phyloP scores from a whole-genome alignment of 2,797 vertebrate species.

The Brachymystax lenok region DNA sequence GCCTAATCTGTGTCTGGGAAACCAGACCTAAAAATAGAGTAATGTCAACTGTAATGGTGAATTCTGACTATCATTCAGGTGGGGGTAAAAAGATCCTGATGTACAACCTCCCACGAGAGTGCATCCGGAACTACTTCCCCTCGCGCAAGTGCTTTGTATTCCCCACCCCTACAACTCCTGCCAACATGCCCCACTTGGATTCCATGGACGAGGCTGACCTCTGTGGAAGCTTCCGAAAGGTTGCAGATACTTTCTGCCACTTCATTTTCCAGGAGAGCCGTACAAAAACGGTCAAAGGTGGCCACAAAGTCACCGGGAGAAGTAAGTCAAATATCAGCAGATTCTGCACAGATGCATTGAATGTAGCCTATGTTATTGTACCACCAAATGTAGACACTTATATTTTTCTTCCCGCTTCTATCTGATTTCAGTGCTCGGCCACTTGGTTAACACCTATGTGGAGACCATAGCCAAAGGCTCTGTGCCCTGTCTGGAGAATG shows the following conservation, averaged over 20 bases:
- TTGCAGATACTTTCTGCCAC: slow-evolving; percentile 38
- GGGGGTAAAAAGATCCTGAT: slow-evolving; percentile 9
- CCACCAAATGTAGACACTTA: background rate
- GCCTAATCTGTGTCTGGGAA: background rate
- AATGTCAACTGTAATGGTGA: background rate
- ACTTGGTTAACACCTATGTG: slow-evolving; percentile 53
- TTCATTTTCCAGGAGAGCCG: slow-evolving; percentile 40
- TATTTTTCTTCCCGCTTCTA: background rate
- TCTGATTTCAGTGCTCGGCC: slow-evolving; percentile 52
- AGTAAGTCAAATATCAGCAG: slow-evolving; percentile 34
- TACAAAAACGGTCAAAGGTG: slow-evolving; percentile 59
- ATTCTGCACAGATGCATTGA: background rate
- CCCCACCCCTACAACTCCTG: slow-evolving; percentile 46
- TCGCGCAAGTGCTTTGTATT: slow-evolving; percentile 70
- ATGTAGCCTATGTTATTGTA: background rate
- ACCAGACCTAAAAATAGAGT: background rate
- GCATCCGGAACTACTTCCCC: slow-evolving; percentile 69
- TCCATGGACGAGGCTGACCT: slow-evolving; percentile 42
- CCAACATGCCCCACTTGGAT: slow-evolving; percentile 46
- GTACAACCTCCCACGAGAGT: slow-evolving; percentile 62
- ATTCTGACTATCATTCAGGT: slow-evolving; percentile 31
- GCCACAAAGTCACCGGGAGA: slow-evolving; percentile 46
- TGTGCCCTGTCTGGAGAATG: slow-evolving; percentile 61
- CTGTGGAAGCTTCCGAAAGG: slow-evolving; percentile 27
- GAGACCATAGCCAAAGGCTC: slow-evolving; percentile 53